phyloP scores from a whole-genome alignment of 2,888 invertebrate species.

The Perizoma affinitatum region DNA sequence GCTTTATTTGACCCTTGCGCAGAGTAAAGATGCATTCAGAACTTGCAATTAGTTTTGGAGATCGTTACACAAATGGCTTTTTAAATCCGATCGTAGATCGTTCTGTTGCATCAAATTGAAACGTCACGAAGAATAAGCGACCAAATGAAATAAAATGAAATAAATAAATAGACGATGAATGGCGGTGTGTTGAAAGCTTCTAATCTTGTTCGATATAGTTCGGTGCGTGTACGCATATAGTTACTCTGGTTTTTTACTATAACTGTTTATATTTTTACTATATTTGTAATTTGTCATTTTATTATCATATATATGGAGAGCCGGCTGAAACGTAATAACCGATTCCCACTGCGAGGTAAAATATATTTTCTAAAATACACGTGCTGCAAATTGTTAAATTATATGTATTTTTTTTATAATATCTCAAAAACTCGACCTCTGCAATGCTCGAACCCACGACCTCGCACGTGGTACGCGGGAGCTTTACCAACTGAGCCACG shows the following conservation, averaged over 20 bases:
- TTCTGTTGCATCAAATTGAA: conserved; percentile 62
- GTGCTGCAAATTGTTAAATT: no score
- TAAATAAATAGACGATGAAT: conserved; percentile 58
- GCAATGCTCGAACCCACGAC: no score
- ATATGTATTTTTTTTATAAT: no score
- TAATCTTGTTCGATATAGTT: conserved; percentile 72
- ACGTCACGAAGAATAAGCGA: conserved; percentile 70
- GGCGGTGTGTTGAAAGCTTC: conserved; percentile 65
- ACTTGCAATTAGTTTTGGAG: conserved; percentile 45
- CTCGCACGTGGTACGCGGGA: no score
- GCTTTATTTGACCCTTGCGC: conserved; percentile 26
- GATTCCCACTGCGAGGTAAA: no score
- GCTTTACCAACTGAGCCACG: no score
- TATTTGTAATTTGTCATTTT: no score
- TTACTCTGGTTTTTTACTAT: conserved; percentile 11
- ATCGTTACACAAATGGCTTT: conserved; percentile 55
- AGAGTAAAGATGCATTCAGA: conserved; percentile 27
- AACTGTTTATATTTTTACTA: no score
- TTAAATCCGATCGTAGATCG: conserved; percentile 48
- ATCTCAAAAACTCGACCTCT: no score
- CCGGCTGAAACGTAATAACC: no score
- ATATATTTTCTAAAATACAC: no score
- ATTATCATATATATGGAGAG: no score
- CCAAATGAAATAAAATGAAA: conserved; percentile 24
- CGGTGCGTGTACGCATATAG: conserved; percentile 56